phyloP scores from a whole-genome alignment of 1,140 invertebrate genomes.

The Scaptomyza pallida region DNA sequence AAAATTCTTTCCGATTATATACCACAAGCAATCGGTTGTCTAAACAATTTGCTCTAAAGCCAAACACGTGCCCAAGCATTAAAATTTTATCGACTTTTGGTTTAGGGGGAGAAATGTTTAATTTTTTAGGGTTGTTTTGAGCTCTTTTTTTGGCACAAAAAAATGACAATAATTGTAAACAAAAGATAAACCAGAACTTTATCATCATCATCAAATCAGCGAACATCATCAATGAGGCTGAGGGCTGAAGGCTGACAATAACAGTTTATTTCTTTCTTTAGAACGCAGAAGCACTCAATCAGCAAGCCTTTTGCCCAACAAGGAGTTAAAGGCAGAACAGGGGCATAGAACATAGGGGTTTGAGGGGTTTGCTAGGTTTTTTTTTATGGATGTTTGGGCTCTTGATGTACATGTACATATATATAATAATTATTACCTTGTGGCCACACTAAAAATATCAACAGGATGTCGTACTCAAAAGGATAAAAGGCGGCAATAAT shows the following conservation, averaged over 20 bases:
- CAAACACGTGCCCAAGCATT: slow-evolving; percentile 52
- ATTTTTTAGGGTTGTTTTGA: slow-evolving; percentile 35
- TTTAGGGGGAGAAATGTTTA: neutral
- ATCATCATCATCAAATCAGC: slow-evolving; percentile 45
- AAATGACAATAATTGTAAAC: slow-evolving; percentile 50
- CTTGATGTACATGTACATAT: neutral
- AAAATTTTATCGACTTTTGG: neutral
- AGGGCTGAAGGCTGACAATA: slow-evolving; percentile 10
- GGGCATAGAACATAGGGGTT: slow-evolving; percentile 32
- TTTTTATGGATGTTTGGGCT: slow-evolving; percentile 5
- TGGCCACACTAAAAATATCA: slow-evolving; percentile 62
- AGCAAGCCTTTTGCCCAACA: slow-evolving; percentile 37
- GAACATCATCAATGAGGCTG: slow-evolving; percentile 44
- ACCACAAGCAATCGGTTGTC: slow-evolving; percentile 23
- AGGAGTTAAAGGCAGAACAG: neutral
- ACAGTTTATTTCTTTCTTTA: neutral
- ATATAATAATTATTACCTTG: slow-evolving; percentile 60
- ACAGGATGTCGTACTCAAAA: slow-evolving; percentile 56
- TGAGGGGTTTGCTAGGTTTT: slow-evolving; percentile 27
- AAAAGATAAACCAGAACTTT: slow-evolving; percentile 52
- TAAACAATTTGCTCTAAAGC: slow-evolving; percentile 49
- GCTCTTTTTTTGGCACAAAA: slow-evolving; percentile 18
- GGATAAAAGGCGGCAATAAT: slow-evolving; percentile 56
- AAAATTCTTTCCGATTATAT: neutral
- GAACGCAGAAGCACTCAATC: slow-evolving; percentile 51